Evolutionary conservation across 2,797 vertebrate genomes (phyloP), one percentile per base, ranked within the genome.

Genomic region (Clarias fuscus): DNA sequence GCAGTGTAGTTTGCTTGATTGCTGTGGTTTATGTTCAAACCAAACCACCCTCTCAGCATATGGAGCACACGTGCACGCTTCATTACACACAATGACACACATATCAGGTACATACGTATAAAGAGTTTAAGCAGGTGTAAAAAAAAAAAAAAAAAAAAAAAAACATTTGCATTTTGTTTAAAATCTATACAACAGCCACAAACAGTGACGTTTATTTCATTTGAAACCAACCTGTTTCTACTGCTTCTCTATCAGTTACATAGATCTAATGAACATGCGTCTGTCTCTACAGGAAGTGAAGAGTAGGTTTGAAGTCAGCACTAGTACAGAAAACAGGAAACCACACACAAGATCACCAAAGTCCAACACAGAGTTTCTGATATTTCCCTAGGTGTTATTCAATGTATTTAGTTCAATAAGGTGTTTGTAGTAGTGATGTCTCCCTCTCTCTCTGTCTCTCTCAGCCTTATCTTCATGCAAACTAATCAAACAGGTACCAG

Each of bases 281-380:
- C 18, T 68, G 82, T 58, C 48, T 89, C 48, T 61, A 70, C 27
- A 78, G 80, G 87, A 86, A 87, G 71, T 65, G 68, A 82, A 68
- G 68, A 59, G 59, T 72, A 87, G 84, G 67, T 83, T 70, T 73
- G 65, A 84, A 75, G 59, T 84, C 56, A 85, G 33, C 75, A 62
- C n/a, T 48, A 6, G 40, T 75, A 43, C 48, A 86, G 72, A 89
- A 89, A 91, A 91, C 90, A 91, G 90, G 90, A 91, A 91, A 88
- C 89, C 89, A 75, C 90, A 88, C 14, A 24, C 56, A 88, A 59
- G 81, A 84, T 64, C 79, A 84, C 68, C 48, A 75, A 68, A 86
- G 86, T 89, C 86, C 84, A 83, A 82, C 77, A 24, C 58, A 62
- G 33, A 64, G 11, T 62, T 18, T 22, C 77, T 17, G 37, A 64